Evolutionary conservation across 2,888 invertebrate genomes (phyloP), one percentile per base, ranked within the genome.

Genomic region (Stomorhina lunata): DNA sequence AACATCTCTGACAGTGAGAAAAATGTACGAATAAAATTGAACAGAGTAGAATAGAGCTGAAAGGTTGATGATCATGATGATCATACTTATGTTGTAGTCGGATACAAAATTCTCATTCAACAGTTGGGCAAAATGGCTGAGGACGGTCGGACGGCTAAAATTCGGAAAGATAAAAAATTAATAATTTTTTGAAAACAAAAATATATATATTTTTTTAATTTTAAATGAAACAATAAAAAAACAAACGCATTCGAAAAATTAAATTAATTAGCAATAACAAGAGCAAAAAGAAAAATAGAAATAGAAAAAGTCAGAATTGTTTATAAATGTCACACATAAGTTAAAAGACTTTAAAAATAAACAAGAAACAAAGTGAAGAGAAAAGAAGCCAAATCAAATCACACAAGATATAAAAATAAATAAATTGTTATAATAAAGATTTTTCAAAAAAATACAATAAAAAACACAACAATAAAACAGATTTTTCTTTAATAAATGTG

Each of bases 71-170:
- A 53, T 61, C 43, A 71, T 66, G 65, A 45, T 53, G 63, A 53
- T 63, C 29, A 65, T 59, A 45, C 63, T 65, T 69, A 63, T 59
- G 76, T 48, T 71, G 59, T 17, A 37, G 69, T 43, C 45, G 61
- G 17, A 76, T 34, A 57, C 22, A 37, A 73, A 78, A 72, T 66
- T 9, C 15, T 72, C 40, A 65, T 12, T 37, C 1, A 81, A 75
- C 83, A 84, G 81, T 84, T 81, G 73, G 77, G n/a, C 40, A 73
- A 78, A 77, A 73, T 77, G 69, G 73, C 80, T 79, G 69, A 59
- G 61, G 34, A 65, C 43, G 57, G 69, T 69, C 83, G 72, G 73
- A 80, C 53, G 75, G 78, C 69, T 65, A 25, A 79, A 37, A 25
- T 81, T 71, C 80, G 53, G 48, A 50, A 27, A 40, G 15, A 43